These are phyloP conservation scores for Maccullochella peelii DNA, from an alignment of 2,113 vertebrate genomes.

Conservation along the genomic window DNA sequence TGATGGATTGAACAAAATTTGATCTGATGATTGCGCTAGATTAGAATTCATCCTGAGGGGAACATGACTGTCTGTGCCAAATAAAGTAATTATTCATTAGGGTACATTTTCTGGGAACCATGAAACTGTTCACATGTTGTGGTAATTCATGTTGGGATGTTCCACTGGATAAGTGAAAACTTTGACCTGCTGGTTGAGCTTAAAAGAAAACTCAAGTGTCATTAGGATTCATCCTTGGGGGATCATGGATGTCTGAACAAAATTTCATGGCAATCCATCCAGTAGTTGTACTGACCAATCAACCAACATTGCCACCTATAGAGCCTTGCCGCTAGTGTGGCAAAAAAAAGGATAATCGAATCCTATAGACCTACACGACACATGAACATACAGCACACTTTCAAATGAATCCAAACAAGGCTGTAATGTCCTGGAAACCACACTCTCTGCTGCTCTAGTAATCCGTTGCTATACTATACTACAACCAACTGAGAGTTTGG, in stretches of 20 bases:
- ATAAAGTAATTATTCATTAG: not conserved
- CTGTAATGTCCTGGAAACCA: not conserved
- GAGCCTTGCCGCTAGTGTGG: not conserved
- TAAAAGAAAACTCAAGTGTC: too few relatives aligned
- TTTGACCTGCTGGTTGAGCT: not conserved
- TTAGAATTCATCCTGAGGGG: not conserved
- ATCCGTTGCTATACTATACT: not conserved
- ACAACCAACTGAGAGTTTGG: not conserved
- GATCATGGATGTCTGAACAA: not conserved
- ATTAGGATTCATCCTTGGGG: not conserved
- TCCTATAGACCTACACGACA: not conserved
- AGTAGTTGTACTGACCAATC: not conserved
- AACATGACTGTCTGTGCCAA: not conserved
- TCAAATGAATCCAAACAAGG: not conserved
- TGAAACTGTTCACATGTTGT: not conserved
- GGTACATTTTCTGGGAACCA: not conserved
- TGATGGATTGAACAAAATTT: too few relatives aligned
- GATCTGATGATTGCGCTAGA: too few relatives aligned
- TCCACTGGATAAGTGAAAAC: not conserved
- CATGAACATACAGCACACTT: not conserved
- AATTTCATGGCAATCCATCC: not conserved
- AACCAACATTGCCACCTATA: not conserved
- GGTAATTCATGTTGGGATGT: not conserved
- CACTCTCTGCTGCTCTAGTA: not conserved
- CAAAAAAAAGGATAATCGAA: not conserved